Percentiles rank a stretch among this genome's conserved stretches.
Evolutionary conservation across 1,140 invertebrate species (phyloP).

Genomic region (Camponotus floridanus): DNA sequence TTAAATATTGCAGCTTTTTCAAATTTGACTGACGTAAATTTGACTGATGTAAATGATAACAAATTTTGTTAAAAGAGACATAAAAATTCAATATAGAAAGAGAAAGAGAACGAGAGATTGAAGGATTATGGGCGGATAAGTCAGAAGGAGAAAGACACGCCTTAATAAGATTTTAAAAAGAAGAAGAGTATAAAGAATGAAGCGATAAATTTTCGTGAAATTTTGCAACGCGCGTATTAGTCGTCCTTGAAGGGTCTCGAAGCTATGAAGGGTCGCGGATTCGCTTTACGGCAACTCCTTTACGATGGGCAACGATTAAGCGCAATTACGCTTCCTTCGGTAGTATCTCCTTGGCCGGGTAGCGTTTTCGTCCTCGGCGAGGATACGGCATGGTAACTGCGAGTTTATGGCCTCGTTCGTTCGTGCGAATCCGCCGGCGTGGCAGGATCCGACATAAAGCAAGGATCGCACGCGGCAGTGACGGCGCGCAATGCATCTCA

Average conservation of each 20-base stretch:
- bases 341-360: background rate
- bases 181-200: background rate
- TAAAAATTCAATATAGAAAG: background rate
- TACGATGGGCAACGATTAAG: slow-evolving; percentile 48
- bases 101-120: background rate
- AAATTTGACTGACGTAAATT: background rate
- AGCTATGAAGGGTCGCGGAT: slow-evolving; percentile 8
- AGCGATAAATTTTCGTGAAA: background rate
- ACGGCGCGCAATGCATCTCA: slow-evolving; percentile 30
- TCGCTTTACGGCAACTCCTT: slow-evolving; percentile 26
- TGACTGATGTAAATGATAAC: background rate
- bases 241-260: slow-evolving; percentile 9
- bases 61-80: background rate
- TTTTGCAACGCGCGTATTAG: background rate
- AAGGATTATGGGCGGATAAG: background rate
- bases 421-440: slow-evolving; percentile 37
- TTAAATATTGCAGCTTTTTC: background rate
- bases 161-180: background rate
- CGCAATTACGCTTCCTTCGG: slow-evolving; percentile 48
- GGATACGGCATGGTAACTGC: slow-evolving; percentile 36
- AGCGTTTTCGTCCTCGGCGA: slow-evolving; percentile 28
- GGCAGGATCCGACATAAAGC: slow-evolving; percentile 37
- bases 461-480: slow-evolving; percentile 24
- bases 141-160: background rate
- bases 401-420: slow-evolving; percentile 41